Evolutionary conservation across 2,888 invertebrate genomes (phyloP), one percentile per base, ranked within the genome.

Genomic region (Branchellion lobata): DNA sequence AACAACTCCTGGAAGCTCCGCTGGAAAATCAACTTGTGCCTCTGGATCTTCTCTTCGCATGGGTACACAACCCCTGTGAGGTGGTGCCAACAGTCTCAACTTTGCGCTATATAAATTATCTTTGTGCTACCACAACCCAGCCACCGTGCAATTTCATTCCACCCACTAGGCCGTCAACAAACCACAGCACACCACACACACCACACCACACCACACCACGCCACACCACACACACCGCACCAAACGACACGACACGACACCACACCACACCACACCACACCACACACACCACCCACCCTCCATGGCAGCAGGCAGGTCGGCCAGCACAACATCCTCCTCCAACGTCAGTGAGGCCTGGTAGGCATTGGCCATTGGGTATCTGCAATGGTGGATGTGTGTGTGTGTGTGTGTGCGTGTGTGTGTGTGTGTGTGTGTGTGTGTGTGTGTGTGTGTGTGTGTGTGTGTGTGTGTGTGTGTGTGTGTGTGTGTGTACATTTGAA

Each of bases 21-120:
- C 61, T 83, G 82, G 47, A 82, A 83, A n/a, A 81, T 61, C 11
- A 57, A 27, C 29, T 80, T 51, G 36, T 82, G 81, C 51, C 78
- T 40, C 47, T 76, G 78, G 33, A 82, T 81, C 40, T 81, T 81
- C 14, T 78, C 68, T 21, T 80, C 79, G 18, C 75, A 36, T 8
- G 83, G 82, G 65, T 81, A 82, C n/a, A 34, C 24, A 1, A 77
- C 34, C 1, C 77, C 77, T 77, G 65, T 27, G 21, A 31, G 1
- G 53, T 8, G 36, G 27, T 14, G 40, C n/a, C n/a, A n/a, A n/a
- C n/a, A n/a, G n/a, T n/a, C n/a, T n/a, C n/a, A n/a, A n/a, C n/a
- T n/a, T n/a, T n/a, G n/a, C n/a, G n/a, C n/a, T n/a, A n/a, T n/a
- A n/a, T n/a, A n/a, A n/a, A n/a, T n/a, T n/a, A n/a, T n/a, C n/a